A percentile compares a stretch with the other conserved stretches of the same genome.
These are phyloP conservation scores for Rotaria macrura DNA, from an alignment of 2,888 invertebrate species.

Conservation along the genomic window DNA sequence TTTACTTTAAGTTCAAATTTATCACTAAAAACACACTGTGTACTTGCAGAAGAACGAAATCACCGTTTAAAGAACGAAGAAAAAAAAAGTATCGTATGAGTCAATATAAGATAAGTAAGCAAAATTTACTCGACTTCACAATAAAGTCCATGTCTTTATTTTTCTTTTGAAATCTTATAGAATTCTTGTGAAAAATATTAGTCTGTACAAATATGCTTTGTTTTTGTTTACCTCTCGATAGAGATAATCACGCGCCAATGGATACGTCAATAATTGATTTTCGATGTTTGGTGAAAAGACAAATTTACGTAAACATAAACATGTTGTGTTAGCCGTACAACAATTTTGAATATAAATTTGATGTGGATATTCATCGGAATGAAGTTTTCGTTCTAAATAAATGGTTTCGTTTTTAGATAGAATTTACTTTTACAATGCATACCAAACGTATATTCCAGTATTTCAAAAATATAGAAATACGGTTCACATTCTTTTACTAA, in stretches of 20 bases:
- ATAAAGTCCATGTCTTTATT: too few species aligned
- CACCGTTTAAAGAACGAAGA: not conserved
- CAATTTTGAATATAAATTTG: slow-evolving; percentile 97
- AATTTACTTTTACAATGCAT: slow-evolving; percentile 41
- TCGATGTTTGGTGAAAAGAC: slow-evolving; percentile 47
- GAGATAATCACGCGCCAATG: slow-evolving; percentile 66
- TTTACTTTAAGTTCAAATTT: too few species aligned
- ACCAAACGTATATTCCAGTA: slow-evolving; percentile 92
- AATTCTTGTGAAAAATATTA: too few species aligned
- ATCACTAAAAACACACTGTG: not conserved
- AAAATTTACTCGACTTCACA: too few species aligned
- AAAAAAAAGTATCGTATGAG: slow-evolving; percentile 21
- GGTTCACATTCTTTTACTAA: slow-evolving; percentile 69
- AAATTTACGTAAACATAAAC: slow-evolving; percentile 63
- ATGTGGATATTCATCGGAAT: slow-evolving; percentile 85
- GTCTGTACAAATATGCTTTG: too few species aligned
- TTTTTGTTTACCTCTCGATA: slow-evolving; percentile 47
- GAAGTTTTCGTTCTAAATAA: slow-evolving; percentile 75
- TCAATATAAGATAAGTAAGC: not conserved
- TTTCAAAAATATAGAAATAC: slow-evolving; percentile 90
- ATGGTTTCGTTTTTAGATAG: too few species aligned
- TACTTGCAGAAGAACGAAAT: not conserved
- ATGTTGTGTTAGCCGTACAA: slow-evolving; percentile 88
- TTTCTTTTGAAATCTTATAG: too few species aligned
- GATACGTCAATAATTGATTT: slow-evolving; percentile 51